These are phyloP conservation scores for Porites rus DNA, from an alignment of 92 coral and sea anemone genomes.

Conservation along the genomic window DNA sequence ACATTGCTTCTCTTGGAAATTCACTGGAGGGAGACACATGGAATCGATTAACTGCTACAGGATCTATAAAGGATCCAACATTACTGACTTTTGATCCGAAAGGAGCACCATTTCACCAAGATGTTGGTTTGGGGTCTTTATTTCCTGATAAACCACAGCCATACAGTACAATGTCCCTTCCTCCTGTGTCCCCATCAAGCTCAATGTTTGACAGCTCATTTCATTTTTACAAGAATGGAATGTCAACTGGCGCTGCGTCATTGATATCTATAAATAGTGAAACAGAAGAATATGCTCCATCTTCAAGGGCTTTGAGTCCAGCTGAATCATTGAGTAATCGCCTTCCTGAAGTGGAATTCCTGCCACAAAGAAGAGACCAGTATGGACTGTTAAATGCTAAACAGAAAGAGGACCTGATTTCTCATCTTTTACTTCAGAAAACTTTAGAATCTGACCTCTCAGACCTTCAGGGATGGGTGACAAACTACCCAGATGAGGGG, in stretches of 20 bases:
- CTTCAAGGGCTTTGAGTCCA: constrained; percentile 87
- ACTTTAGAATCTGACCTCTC: constrained; percentile 84
- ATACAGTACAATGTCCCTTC: constrained; percentile 96
- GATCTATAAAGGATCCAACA: constrained; percentile 82
- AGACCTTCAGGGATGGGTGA: constrained; percentile 77
- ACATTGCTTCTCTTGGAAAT: constrained; percentile 86
- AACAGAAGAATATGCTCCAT: constrained; percentile 81
- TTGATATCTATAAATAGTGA: constrained; percentile 86
- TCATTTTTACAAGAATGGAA: constrained; percentile 90
- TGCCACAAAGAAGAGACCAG: constrained; percentile 58
- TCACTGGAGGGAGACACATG: constrained; percentile 86
- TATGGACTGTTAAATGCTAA: constrained; percentile 74
- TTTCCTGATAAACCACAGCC: constrained; percentile 93
- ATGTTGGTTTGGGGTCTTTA: constrained; percentile 51
- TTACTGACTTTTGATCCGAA: constrained; percentile 61
- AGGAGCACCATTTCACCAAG: constrained; percentile 59
- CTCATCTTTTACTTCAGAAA: constrained; percentile 84
- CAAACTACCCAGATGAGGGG: constrained; percentile 23
- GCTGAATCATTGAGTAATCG: constrained; percentile 83
- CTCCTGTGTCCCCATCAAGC: constrained; percentile 97
- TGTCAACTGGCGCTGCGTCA: constrained; percentile 97
- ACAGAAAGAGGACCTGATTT: constrained; percentile 90
- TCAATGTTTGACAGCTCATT: constrained; percentile 94
- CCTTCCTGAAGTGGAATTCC: constrained; percentile 82
- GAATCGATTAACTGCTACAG: constrained; percentile 83